Evolutionary conservation across 1,140 invertebrate species (phyloP).

Genomic region (Bemisia tabaci): DNA sequence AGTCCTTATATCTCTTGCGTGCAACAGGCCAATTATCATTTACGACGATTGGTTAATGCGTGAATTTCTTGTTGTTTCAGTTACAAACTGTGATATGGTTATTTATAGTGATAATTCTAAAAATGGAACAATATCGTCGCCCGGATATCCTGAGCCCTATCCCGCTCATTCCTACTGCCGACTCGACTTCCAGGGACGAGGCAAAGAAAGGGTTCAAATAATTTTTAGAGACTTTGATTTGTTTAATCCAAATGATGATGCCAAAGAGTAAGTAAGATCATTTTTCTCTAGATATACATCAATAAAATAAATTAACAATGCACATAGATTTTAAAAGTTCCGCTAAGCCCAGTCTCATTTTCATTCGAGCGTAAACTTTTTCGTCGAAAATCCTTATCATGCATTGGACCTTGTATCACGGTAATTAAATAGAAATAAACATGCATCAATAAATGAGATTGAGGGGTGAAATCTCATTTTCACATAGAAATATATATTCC

Average conservation of each 20-base stretch:
- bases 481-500: no score
- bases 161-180: constrained; percentile 57
- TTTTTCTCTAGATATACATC: no score
- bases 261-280: constrained; percentile 42
- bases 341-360: neutral
- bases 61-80: no score
- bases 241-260: constrained; percentile 38
- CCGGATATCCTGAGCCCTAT: constrained; percentile 59
- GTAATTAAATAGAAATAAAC: no score
- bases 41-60: no score
- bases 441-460: no score
- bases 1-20: no score
- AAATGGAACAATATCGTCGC: constrained; percentile 63
- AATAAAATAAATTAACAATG: constrained; percentile 5
- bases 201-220: constrained; percentile 61
- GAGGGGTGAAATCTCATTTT: no score
- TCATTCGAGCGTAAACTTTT: neutral
- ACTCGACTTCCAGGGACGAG: constrained; percentile 69
- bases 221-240: constrained; percentile 61
- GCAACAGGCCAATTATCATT: no score
- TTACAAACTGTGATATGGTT: constrained; percentile 49
- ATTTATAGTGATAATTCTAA: constrained; percentile 66
- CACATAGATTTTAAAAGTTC: neutral
- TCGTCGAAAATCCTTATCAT: no score
- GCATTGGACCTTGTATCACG: no score